Percentiles rank a stretch among this genome's conserved stretches.
These are phyloP conservation scores for Rhinichthys klamathensis DNA, from an alignment of 2,113 vertebrate species.

Conservation along the genomic window DNA sequence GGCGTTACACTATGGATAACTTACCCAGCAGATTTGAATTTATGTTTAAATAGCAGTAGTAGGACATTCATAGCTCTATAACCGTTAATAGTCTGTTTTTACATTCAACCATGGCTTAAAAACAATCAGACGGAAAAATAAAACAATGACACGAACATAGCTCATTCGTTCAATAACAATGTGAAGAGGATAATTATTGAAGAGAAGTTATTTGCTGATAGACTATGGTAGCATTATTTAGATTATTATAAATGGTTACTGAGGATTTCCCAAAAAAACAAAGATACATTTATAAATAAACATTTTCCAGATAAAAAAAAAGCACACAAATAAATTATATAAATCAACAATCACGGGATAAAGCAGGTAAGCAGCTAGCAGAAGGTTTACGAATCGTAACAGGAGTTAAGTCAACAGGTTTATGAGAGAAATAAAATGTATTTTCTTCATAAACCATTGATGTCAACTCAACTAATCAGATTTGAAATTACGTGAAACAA, in stretches of 20 bases:
- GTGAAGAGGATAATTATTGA: neutral
- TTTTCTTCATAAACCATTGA: neutral
- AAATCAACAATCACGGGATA: neutral
- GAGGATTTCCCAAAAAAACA: neutral
- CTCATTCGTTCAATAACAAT: neutral
- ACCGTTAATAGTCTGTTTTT: slow-evolving; percentile 46
- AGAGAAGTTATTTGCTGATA: neutral
- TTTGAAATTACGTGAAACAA: neutral
- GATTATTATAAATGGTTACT: neutral
- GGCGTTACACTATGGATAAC: neutral
- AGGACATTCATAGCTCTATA: neutral
- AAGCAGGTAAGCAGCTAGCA: slow-evolving; percentile 8
- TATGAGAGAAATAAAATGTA: no score
- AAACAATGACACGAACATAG: slow-evolving; percentile 59
- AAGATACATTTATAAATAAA: neutral
- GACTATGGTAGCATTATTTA: neutral
- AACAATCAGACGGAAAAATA: slow-evolving; percentile 67
- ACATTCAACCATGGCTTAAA: slow-evolving; percentile 42
- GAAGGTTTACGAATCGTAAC: neutral
- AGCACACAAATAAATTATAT: neutral
- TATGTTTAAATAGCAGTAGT: neutral
- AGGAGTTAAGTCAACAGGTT: neutral
- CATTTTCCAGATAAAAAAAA: neutral
- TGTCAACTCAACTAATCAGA: neutral
- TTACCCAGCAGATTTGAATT: neutral